Evolutionary conservation across 2,113 vertebrate species (phyloP), one percentile per base, ranked within the genome.

Genomic region (Athene noctua): DNA sequence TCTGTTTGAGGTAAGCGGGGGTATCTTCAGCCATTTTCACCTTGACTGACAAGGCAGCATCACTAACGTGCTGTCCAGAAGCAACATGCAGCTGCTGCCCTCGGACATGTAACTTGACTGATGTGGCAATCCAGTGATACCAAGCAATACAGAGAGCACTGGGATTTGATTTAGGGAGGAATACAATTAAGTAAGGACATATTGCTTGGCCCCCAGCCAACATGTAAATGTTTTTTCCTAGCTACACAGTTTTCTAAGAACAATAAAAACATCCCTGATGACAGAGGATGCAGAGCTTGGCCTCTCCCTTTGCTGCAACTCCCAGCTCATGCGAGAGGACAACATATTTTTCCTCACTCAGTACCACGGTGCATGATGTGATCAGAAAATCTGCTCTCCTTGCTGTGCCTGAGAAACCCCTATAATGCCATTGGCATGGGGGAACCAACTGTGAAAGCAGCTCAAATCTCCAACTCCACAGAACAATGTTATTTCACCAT

Each of bases 91-190:
- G 54, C 38, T 86, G 47, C 44, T 18, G n/a, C 46, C 49, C 67
- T 23, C 0, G 0, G 67, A 58, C 12, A 17, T 0, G 0, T 13
- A 62, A 29, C 61, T 19, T 23, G 54, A 68, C n/a, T 23, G 52
- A 38, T 16, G 34, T 25, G 52, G 38, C 59, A 67, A 78, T 17
- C 14, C 75, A 59, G 38, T 5, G 30, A n/a, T 74, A 67, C 42
- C 49, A 80, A 73, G 46, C 1, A 1, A 58, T 34, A 32, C 7
- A n/a, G 40, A n/a, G 11, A 27, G 10, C 73, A 29, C 25, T 15
- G 36, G 13, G 29, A 65, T 52, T 61, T 67, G 61, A 77, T 74
- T 51, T 2, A n/a, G 38, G 36, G 16, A 11, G 87, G 40, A 82
- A 47, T 18, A 88, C 11, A 42, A 61, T 22, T 16, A 52, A 61